Percentiles rank a stretch among this genome's conserved stretches.
Conservation (phyloP, 2,888 invertebrate species). For the Acanthosepion pharaonis region DNA sequence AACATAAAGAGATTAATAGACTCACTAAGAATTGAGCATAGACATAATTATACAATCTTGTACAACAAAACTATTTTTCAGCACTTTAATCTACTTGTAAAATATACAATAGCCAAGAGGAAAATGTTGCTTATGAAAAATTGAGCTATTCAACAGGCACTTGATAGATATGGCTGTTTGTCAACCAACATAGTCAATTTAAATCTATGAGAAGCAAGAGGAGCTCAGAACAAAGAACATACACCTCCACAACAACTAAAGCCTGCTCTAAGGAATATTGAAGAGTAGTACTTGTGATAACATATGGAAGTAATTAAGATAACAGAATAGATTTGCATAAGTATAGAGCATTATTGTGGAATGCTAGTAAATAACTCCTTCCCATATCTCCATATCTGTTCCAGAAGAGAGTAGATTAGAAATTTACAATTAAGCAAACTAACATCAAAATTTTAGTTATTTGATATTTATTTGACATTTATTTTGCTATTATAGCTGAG, state of each 20-base stretch:
- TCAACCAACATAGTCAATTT: not conserved
- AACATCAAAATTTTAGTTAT: not conserved
- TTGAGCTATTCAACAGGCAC: not conserved
- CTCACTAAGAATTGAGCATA: not conserved
- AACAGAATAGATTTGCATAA: not conserved
- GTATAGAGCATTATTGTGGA: not conserved
- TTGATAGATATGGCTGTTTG: not conserved
- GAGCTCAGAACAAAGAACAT: not conserved
- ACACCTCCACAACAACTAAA: not conserved
- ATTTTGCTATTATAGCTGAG: not conserved
- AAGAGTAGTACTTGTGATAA: slow-evolving; percentile 33
- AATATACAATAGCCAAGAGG: not conserved
- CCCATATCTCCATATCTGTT: not conserved
- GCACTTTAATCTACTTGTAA: not conserved
- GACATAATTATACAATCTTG: not conserved
- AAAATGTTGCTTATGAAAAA: not conserved
- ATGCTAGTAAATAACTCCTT: not conserved
- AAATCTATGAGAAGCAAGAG: slow-evolving; percentile 11
- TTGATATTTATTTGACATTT: not conserved
- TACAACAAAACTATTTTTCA: not conserved
- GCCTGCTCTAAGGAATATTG: not conserved
- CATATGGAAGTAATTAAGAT: slow-evolving; percentile 33
- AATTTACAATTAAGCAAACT: not conserved
- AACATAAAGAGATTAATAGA: not conserved
- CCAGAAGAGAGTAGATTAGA: not conserved